Base-by-base conservation (phyloP, 2,888 invertebrate species). In the Dexiosoma caninum region DNA sequence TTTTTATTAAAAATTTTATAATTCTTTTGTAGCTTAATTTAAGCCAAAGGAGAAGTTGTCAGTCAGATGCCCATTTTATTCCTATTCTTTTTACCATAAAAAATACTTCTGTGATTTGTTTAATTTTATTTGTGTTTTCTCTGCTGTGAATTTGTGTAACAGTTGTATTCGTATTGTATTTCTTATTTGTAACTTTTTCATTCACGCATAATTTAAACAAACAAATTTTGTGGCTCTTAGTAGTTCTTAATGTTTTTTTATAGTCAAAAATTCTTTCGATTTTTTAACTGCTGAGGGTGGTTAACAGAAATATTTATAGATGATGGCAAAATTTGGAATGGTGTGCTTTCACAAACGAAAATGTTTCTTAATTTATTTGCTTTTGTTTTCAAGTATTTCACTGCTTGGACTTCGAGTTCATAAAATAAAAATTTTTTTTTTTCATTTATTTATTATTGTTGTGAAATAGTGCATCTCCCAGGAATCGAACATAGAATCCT, bases 271-370 rank as follows among this genome's bases (percentile, higher is more conserved):
- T 64, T 49, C 42, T 2, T 37, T 46, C n/a, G 10, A 23, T 21
- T 35, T 67, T 49, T 70, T 71, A 59, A 51, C 21, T 51, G 59
- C 62, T 71, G 19, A n/a, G 40, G 53, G 60, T 49, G 44, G 57
- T 37, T 62, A 23, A 12, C 62, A 57, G 53, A 70, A 44, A 21
- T 42, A 1, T 35, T 70, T 35, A 14, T 30, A 37, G 32, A 53
- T 32, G 19, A 10, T 42, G 51, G 27, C 16, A 57, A 70, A 66
- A 16, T 44, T 10, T 51, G n/a, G n/a, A 30, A 35, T 23, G 57
- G 10, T 46, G 27, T 35, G 35, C 16, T 35, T 37, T 70, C 35
- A 23, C 16, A 16, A 44, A 37, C 10, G 2, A n/a, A 37, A 37
- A 12, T 1, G 5, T 37, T 37, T 37, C 37, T 37, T 37, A 4